Base-by-base conservation (phyloP, 2,888 invertebrate species). In the Chrysopilus asiliformis region DNA sequence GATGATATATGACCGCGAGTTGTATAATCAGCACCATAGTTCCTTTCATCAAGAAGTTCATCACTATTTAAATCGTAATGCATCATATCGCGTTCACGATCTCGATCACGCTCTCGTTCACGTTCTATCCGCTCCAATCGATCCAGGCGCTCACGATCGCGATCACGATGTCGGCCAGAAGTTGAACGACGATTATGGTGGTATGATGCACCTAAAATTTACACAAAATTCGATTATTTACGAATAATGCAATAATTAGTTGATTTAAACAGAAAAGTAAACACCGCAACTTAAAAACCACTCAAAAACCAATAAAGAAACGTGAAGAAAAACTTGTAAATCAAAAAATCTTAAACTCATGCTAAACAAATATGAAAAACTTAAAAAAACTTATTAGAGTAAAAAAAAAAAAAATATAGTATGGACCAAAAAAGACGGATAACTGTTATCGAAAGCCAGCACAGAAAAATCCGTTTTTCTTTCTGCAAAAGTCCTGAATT, bases 11-110 rank as follows among this genome's bases (percentile, higher is more conserved):
- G 46, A 37, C 46, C 40, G 38, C 55, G 52, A 15, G 55, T 55
- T 50, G 60, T 60, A 41, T 60, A 61, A 34, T 44, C 43, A 31
- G 45, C 49, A 43, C 46, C 47, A 46, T 60, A 62, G 39, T 54
- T 59, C 19, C 60, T 53, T 43, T 63, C 61, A 43, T 62, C 60
- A 36, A 62, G 47, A 45, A 62, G 47, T 40, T 63, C 60, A 35
- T 61, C 61, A 41, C 55, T 61, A 45, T 64, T 62, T 18, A 64
- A 49, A 48, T 63, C 61, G 43, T 63, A 64, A 36, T 61, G 61
- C 56, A 61, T 56, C 12, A 61, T 52, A 49, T 61, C 63, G 38
- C 63, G 59, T 41, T 63, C 63, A 18, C 60, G 56, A 12, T 57
- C 56, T 48, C 62, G 60, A 26, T 60, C 41, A 26, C 60, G 55